Conservation (phyloP, 2,113 vertebrate genomes). For the Laterallus jamaicensis region DNA sequence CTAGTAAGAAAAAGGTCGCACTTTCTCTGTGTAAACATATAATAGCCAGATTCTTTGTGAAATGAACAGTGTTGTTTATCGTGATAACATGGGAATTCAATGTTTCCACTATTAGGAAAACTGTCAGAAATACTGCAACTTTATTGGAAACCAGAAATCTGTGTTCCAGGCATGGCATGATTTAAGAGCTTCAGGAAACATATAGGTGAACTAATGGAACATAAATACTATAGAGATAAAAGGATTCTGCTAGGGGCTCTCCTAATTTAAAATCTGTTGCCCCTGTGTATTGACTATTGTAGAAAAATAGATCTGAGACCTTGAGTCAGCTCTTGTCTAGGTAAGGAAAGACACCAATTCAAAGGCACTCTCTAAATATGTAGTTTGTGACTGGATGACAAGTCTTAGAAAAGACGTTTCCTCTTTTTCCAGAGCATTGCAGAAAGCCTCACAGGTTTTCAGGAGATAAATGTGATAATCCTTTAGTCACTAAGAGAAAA, state of each 20-base stretch:
- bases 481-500: background rate
- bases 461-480: background rate
- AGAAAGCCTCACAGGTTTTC: background rate
- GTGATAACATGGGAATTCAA: background rate
- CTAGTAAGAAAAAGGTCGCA: background rate
- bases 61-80: background rate
- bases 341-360: background rate
- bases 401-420: background rate
- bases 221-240: background rate
- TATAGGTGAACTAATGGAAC: background rate
- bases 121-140: background rate
- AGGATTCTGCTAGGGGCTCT: background rate
- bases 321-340: background rate
- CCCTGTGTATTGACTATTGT: background rate
- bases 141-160: background rate
- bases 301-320: background rate
- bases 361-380: background rate
- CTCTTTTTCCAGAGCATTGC: background rate
- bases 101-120: background rate
- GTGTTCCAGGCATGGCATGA: background rate
- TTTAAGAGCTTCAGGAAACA: background rate
- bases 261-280: background rate
- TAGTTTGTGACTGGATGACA: background rate
- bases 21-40: background rate
- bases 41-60: background rate